Base-by-base conservation (phyloP, 53 echinoderm and acorn worm genomes). In the Holothuria leucospilota region DNA sequence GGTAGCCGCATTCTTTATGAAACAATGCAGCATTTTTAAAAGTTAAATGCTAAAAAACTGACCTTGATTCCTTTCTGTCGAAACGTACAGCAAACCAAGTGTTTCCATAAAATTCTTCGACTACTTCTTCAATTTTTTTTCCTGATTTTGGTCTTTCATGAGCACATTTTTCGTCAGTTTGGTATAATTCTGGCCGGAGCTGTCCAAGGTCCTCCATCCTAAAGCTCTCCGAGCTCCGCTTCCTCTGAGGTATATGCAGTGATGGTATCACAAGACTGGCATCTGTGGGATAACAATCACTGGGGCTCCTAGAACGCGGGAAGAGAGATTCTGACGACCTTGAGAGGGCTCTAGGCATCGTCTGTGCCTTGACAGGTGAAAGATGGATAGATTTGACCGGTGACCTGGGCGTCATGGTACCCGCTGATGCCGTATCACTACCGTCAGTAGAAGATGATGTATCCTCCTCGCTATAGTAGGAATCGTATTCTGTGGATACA, bases 391-490 rank as follows among this genome's bases (percentile, higher is more conserved):
- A 69, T 83, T 87, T 91, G 58, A 91, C 42, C 15, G 91, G 91
- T 23, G 84, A 83, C 68, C 84, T 83, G 24, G 84, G 65, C 65
- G 84, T 83, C 84, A 71, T 91, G 24, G 71, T 91, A 9, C 87
- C 87, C 24, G 59, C 91, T 18, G 67, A 82, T 26, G 82, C 60
- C 42, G 81, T 87, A 29, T 87, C 74, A 66, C 91, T 91, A 39
- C 90, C 95, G 46, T 96, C 96, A 20, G 92, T 85, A 51, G 96
- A 96, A 29, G 93, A 93, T 38, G 90, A 90, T 20, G 89, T 87
- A n/a, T 93, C 93, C 82, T 92, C 94, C 81, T 96, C 93, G 53
- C 93, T 96, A 62, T 96, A 96, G 81, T 96, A 96, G 2, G 96
- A 90, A 82, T 96, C 96, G 69, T 87, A 86, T 14, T 93, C 95